A percentile compares a stretch with the other conserved stretches of the same genome.
Evolutionary conservation across 2,113 vertebrate species (phyloP).

Genomic region (Platysternon megacephalum): DNA sequence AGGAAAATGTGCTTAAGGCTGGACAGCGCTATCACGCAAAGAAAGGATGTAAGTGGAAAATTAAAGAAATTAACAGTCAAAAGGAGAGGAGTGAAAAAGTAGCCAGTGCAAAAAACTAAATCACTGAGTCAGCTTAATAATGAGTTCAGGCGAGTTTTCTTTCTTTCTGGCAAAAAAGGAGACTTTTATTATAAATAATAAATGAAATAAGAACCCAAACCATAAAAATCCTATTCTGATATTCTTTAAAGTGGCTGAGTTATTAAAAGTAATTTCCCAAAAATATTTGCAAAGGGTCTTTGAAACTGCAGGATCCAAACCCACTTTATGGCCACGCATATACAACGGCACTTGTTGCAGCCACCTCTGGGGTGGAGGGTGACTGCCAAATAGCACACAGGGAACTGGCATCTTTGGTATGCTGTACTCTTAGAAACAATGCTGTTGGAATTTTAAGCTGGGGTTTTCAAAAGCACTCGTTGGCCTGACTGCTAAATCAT

Average conservation of each 20-base stretch:
- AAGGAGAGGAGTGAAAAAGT: conserved; percentile 33
- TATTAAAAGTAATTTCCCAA: not conserved
- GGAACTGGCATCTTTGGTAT: not conserved
- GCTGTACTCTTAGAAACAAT: not conserved
- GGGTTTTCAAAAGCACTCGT: not conserved
- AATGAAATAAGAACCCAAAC: conserved; percentile 41
- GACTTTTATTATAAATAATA: conserved; percentile 55
- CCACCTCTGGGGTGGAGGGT: not conserved
- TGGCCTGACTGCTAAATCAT: not conserved
- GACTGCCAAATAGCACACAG: not conserved
- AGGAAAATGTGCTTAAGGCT: conserved; percentile 75
- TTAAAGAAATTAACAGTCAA: conserved; percentile 41
- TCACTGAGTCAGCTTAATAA: conserved; percentile 54
- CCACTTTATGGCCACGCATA: not conserved
- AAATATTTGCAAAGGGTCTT: not conserved
- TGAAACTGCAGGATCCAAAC: not conserved
- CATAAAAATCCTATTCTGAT: not conserved
- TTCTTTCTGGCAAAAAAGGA: not conserved
- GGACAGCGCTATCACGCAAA: conserved; percentile 67
- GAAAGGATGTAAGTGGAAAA: conserved; percentile 76
- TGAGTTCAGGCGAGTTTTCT: conserved; percentile 12
- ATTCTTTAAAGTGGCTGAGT: not conserved
- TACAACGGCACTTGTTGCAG: not conserved
- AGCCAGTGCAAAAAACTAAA: conserved; percentile 14
- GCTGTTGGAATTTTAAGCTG: not conserved